A percentile compares a stretch with the other conserved stretches of the same genome.
These are phyloP conservation scores for Pseudorhiza aurosa DNA, from an alignment of 30 jellyfish, hydroid and myxozoan genomes.

Conservation along the genomic window DNA sequence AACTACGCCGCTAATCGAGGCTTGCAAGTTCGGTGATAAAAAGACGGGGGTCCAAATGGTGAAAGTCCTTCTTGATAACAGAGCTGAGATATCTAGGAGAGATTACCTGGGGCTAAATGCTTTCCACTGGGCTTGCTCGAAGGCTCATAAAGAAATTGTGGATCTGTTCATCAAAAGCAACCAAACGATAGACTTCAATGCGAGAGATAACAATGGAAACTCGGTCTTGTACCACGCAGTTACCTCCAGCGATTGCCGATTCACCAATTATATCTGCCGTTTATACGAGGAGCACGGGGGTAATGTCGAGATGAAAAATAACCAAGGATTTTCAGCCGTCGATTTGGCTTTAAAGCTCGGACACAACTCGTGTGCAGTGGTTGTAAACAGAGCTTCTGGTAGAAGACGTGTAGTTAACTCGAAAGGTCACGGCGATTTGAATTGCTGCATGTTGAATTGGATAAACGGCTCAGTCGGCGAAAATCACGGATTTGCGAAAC, in stretches of 20 bases:
- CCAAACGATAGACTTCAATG: slow-evolving; percentile 15
- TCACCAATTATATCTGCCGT: slow-evolving; percentile 25
- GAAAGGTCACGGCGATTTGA: slow-evolving; percentile 33
- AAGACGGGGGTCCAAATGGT: slow-evolving; percentile 35
- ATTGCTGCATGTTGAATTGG: slow-evolving; percentile 9
- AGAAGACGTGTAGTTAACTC: not conserved
- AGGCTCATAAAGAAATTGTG: slow-evolving; percentile 35
- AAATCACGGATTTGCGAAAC: not conserved
- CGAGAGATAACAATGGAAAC: slow-evolving; percentile 22
- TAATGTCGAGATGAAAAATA: slow-evolving; percentile 39
- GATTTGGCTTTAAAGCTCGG: slow-evolving; percentile 62
- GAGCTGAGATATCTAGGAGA: not conserved
- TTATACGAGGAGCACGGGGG: slow-evolving; percentile 45
- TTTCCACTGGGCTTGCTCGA: slow-evolving; percentile 52
- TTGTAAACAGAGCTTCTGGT: slow-evolving; percentile 53
- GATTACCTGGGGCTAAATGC: slow-evolving; percentile 38
- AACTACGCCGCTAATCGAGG: slow-evolving; percentile 55
- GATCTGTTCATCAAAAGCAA: slow-evolving; percentile 32
- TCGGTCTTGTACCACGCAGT: slow-evolving; percentile 35
- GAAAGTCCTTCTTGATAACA: not conserved
- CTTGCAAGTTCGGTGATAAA: slow-evolving; percentile 51
- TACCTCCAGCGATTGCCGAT: slow-evolving; percentile 42
- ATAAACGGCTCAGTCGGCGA: not conserved
- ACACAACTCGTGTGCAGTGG: slow-evolving; percentile 57
- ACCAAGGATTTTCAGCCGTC: slow-evolving; percentile 55